Base-by-base conservation (phyloP, 2,113 vertebrate species). In the Tursiops truncatus region DNA sequence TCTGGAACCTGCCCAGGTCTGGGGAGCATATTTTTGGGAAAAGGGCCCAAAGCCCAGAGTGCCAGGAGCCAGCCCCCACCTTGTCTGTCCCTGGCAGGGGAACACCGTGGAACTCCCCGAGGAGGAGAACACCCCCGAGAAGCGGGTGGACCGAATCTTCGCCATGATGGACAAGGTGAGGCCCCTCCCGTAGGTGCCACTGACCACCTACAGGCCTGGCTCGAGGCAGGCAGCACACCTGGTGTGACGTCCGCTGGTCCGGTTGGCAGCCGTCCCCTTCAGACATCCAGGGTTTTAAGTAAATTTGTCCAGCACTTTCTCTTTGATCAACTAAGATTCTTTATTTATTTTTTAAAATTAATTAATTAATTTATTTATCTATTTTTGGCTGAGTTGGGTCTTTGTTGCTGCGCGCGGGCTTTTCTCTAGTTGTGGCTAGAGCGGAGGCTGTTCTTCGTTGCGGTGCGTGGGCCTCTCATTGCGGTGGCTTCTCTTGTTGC, bases 91-190 rank as follows among this genome's bases (percentile, higher is more conserved):
- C 25, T 38, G 2, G 2, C 97, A 99, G 99, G 99, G 99, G 21
- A 99, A 99, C 98, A 99, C 99, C 0, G 99, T 99, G 97, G 99
- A 99, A 98, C 98, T 99, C 91, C 99, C 99, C 0, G 99, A 99
- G 97, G 99, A 99, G 92, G 99, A 99, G 98, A 99, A 99, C 98
- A 99, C 99, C 0, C 99, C 99, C 0, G 99, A 99, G 97, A 99
- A 99, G 98, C 98, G 99, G 58, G 99, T 99, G 93, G 99, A 99
- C 95, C 99, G 99, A 96, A 99, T 99, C 98, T 99, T 99, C 63
- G 99, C 99, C 95, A 99, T 99, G 99, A 99, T 99, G 99, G 99
- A 99, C 98, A 99, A 99, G 99, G 99, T 99, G 90, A 98, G 98
- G 2, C 4, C 38, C 31, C 23, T 15, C 12, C 11, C 38, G 5